These are phyloP conservation scores for Drosophila kikkawai DNA, from an alignment of 1,140 invertebrate genomes.

Conservation along the genomic window DNA sequence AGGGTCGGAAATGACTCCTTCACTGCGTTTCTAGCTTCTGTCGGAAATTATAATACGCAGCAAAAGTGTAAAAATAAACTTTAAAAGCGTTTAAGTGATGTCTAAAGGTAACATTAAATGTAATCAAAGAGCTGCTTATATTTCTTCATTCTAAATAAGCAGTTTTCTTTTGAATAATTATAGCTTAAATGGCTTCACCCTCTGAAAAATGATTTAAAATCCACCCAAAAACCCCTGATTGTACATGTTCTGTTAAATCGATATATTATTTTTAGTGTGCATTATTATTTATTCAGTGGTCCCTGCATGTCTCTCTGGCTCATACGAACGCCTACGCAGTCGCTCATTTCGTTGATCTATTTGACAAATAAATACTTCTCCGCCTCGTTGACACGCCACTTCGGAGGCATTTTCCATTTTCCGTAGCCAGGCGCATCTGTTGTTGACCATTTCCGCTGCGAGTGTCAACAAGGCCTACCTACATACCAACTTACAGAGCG, in stretches of 20 bases:
- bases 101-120: neutral
- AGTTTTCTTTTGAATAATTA: too few species aligned
- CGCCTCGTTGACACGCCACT: constrained; percentile 43
- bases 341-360: constrained; percentile 38
- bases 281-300: constrained; percentile 20
- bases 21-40: too few species aligned
- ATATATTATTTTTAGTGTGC: constrained; percentile 24
- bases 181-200: neutral
- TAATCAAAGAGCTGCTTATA: neutral
- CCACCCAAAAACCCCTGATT: too few species aligned
- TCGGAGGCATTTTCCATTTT: constrained; percentile 42
- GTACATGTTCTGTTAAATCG: constrained; percentile 28
- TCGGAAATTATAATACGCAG: too few species aligned
- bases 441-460: constrained; percentile 62
- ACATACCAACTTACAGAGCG: neutral
- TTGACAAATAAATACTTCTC: constrained; percentile 35
- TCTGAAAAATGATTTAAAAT: neutral
- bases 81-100: neutral
- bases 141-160: neutral
- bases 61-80: too few species aligned
- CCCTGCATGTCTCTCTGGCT: neutral
- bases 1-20: too few species aligned
- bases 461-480: constrained; percentile 21
- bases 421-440: constrained; percentile 34
- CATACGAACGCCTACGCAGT: constrained; percentile 2